Evolutionary conservation across 2,797 vertebrate species (phyloP).

Genomic region (Pipistrellus kuhlii): DNA sequence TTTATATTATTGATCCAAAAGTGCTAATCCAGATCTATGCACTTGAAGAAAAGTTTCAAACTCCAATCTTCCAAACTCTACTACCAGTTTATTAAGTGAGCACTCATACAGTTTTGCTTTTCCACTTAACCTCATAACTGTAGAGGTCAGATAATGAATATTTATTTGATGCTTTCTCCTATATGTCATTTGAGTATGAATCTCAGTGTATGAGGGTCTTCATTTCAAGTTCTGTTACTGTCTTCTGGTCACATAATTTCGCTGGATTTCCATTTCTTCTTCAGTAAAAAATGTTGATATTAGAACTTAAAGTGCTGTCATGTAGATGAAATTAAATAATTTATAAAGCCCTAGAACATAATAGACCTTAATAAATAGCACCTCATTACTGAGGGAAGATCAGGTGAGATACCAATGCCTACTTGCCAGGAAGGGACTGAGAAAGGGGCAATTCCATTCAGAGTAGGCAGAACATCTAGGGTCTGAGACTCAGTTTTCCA

Average conservation of each 20-base stretch:
- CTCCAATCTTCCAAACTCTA: neutral
- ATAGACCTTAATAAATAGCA: neutral
- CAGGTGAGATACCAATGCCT: neutral
- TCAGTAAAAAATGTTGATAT: neutral
- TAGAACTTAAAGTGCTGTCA: neutral
- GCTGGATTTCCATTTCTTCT: neutral
- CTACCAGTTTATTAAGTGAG: neutral
- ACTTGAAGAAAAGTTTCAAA: neutral
- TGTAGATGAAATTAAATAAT: neutral
- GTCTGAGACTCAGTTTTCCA: neutral
- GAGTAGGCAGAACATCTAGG: neutral
- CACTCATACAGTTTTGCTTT: neutral
- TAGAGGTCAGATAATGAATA: neutral
- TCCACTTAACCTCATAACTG: neutral
- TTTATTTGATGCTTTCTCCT: neutral
- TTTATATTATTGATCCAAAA: neutral
- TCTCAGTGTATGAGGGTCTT: neutral
- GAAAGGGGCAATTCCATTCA: neutral
- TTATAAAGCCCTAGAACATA: neutral
- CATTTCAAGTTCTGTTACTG: slow-evolving; percentile 2
- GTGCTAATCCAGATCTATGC: neutral
- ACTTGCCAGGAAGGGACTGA: neutral
- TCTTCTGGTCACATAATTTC: neutral
- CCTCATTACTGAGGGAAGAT: neutral
- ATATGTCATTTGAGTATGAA: neutral